Evolutionary conservation across 2,888 invertebrate species (phyloP), one percentile per base, ranked within the genome.

Genomic region (Notodonta dromedarius): DNA sequence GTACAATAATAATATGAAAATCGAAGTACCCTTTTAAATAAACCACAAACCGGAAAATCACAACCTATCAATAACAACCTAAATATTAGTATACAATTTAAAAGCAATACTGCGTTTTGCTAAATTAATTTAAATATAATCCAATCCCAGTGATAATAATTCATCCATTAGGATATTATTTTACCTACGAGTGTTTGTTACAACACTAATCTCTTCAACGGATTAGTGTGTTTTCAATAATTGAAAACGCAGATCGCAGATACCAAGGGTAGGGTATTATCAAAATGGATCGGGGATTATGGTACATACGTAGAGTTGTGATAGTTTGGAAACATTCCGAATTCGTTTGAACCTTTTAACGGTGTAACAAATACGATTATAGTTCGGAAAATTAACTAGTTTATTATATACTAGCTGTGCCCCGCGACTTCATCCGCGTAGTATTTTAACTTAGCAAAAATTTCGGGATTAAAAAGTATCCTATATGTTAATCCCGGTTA

Each of bases 201-300:
- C 64, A 71, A 73, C 71, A 69, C 71, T 78, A 74, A 77, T 82
- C 76, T 76, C 69, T 67, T 66, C 67, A 71, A 69, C 71, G 71
- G 79, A 81, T 80, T 78, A 76, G 62, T 74, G 61, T 66, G 60
- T 65, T 72, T 69, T 67, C 65, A 72, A 73, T 78, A 66, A 76
- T 70, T 73, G 71, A 71, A 74, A 74, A 71, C 66, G 51, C 53
- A 66, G 72, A 64, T 51, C 66, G 51, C 53, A 53, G 53, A 44
- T 65, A 70, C 14, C 55, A 61, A 35, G 51, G 60, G 62, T 42
- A 12, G 57, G 59, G 56, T 63, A 57, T 65, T 60, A 63, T 56
- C 39, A 54, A 39, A 54, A 54, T 39, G 39, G 54, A 39, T 54
- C 39, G 39, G n/a, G 54, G 39, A 39, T 53, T 32, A 39, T 8